These are phyloP conservation scores for Daubentonia madagascariensis DNA, from an alignment of 2,113 vertebrate genomes.

Conservation along the genomic window DNA sequence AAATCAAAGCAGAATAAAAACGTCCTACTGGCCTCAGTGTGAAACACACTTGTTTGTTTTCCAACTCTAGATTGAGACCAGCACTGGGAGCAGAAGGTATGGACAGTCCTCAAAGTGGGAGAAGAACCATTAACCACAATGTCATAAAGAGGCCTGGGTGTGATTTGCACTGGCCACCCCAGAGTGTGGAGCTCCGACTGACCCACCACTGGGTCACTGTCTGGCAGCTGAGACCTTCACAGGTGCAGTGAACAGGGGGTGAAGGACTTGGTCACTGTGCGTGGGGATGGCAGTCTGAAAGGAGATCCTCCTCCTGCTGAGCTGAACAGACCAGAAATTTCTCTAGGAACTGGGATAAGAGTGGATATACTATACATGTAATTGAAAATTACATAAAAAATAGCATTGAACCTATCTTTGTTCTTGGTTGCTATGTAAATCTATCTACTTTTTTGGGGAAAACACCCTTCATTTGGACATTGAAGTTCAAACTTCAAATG, in stretches of 20 bases:
- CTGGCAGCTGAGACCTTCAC: not conserved
- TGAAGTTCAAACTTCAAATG: not conserved
- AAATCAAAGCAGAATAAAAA: not conserved
- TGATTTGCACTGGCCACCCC: not conserved
- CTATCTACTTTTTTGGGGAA: not conserved
- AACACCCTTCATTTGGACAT: not conserved
- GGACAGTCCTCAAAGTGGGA: too few relatives aligned
- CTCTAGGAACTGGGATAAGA: not conserved
- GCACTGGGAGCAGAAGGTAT: not conserved
- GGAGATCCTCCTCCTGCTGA: not conserved
- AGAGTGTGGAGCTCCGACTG: not conserved
- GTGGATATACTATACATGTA: not conserved
- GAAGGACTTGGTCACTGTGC: not conserved
- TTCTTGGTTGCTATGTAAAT: not conserved
- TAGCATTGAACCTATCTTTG: not conserved
- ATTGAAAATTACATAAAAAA: not conserved
- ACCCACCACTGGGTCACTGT: not conserved
- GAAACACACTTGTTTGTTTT: not conserved
- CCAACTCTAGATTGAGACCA: not conserved
- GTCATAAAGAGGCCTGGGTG: not conserved
- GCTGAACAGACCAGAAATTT: not conserved
- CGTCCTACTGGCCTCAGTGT: not conserved
- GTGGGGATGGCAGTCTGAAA: not conserved
- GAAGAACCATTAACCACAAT: fast-evolving
- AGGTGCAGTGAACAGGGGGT: not conserved